Evolutionary conservation across 2,113 vertebrate genomes (phyloP).

Genomic region (Emydocephalus ijimae): DNA sequence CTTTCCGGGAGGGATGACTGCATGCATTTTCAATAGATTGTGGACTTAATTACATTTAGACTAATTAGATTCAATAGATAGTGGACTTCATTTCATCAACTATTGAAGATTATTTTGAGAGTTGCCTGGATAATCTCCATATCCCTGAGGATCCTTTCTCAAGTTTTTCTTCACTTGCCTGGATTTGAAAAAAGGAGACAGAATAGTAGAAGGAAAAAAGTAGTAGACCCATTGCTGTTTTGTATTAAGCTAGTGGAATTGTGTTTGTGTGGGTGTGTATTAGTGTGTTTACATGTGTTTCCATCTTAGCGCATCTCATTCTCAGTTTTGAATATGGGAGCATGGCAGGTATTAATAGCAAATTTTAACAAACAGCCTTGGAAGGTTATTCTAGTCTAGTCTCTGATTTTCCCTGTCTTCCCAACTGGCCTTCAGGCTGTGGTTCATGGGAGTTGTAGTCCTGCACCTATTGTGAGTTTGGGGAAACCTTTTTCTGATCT

Average conservation of each 20-base stretch:
- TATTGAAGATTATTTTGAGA: background rate
- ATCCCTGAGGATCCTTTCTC: background rate
- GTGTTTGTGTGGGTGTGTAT: background rate
- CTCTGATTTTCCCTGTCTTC: background rate
- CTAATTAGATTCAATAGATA: background rate
- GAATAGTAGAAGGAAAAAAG: background rate
- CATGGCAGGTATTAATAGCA: background rate
- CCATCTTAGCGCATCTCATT: background rate
- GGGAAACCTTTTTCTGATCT: background rate
- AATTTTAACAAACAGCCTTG: too few relatives aligned
- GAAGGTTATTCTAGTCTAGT: background rate
- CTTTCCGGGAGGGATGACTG: background rate
- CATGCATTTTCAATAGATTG: background rate
- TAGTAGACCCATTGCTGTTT: background rate
- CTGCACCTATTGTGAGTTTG: background rate
- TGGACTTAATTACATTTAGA: too few relatives aligned
- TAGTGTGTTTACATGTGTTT: background rate
- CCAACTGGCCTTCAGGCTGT: background rate
- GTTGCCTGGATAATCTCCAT: background rate
- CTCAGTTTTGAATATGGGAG: background rate
- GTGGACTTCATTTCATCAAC: background rate
- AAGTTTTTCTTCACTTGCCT: background rate
- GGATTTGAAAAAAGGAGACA: background rate
- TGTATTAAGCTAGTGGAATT: background rate
- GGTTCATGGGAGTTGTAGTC: background rate